Evolutionary conservation across 2,888 invertebrate species (phyloP), one percentile per base, ranked within the genome.

Genomic region (Chrysolina haemoptera): DNA sequence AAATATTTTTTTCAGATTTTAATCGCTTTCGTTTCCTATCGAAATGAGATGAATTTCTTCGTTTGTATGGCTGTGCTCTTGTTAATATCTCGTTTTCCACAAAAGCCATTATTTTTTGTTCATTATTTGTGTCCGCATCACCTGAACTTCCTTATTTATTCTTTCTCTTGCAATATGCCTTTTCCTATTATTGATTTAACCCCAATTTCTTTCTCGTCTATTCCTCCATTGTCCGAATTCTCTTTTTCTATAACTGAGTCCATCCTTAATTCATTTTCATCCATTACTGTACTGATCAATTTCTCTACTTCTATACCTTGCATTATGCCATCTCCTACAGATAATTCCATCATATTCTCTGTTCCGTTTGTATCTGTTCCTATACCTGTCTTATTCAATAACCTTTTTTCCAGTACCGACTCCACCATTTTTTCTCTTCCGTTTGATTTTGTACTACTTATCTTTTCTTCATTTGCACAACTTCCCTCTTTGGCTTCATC

Each of bases 401-500:
- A 20, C 4, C 4, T 53, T 53, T 8, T 53, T 53, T 53, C 20
- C 20, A 53, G 20, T 22, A 20, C 10, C 22, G 53, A 53, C 20
- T 53, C 20, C 6, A 53, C 53, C 53, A 2, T 53, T 18, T 20
- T 53, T 53, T 53, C 53, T 53, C 4, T 18, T 53, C 10, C 9
- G 53, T 53, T 53, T 22, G 55, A 9, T 55, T 55, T 10, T 55
- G 55, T 55, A 20, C 55, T 55, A 55, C 14, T 22, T 20, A 22
- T 55, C 6, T 3, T 22, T 55, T 20, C 55, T 22, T 20, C 11
- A 4, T 22, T 1, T 55, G 55, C 18, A 55, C 55, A 55, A 22
- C 22, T 55, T 55, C 22, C 22, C 22, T 22, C 1, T 14, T 55
- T 20, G 5, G 50, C n/a, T 50, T 50, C 50, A 14, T 50, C 16